Evolutionary conservation across 2,797 vertebrate genomes (phyloP).

Genomic region (Holocentrus rufus): DNA sequence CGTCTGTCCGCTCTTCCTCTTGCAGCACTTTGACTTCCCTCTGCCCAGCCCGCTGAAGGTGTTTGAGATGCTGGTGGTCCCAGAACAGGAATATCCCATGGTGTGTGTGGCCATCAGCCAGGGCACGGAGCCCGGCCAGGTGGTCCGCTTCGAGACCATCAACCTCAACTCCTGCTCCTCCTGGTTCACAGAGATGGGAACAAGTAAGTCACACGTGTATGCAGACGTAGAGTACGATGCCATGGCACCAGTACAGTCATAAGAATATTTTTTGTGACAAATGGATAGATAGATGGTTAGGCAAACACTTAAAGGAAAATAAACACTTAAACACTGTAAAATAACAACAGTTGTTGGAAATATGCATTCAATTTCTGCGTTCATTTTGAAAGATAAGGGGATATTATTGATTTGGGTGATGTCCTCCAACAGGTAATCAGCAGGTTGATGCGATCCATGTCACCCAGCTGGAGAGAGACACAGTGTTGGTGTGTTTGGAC

Average conservation of each 20-base stretch:
- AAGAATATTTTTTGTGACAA: no score
- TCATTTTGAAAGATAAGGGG: background rate
- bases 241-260: no score
- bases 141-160: constrained; percentile 98
- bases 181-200: constrained; percentile 96
- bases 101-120: constrained; percentile 95
- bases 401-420: background rate
- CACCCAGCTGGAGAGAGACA: constrained; percentile 97
- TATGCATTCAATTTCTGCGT: no score
- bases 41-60: constrained; percentile 94
- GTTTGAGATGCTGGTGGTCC: constrained; percentile 98
- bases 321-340: no score
- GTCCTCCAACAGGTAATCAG: constrained; percentile 75
- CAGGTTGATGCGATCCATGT: constrained; percentile 96
- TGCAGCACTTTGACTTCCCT: constrained; percentile 98
- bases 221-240: background rate
- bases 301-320: no score
- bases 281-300: background rate
- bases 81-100: constrained; percentile 97
- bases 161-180: constrained; percentile 99
- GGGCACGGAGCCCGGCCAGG: constrained; percentile 87
- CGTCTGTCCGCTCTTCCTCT: background rate
- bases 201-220: constrained; percentile 79
- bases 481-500: constrained; percentile 96
- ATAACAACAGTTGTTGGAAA: no score